These are phyloP conservation scores for Halocaridina rubra DNA, from an alignment of 2,888 invertebrate genomes.

Conservation along the genomic window DNA sequence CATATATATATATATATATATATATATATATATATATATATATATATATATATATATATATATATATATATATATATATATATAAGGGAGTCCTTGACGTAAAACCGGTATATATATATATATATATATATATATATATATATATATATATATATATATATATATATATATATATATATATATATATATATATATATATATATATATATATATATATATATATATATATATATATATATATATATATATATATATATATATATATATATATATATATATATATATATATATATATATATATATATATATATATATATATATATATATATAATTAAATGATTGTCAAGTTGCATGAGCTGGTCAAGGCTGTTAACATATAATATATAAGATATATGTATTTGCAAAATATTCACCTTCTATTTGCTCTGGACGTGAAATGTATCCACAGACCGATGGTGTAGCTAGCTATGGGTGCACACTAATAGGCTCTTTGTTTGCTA, in stretches of 20 bases:
- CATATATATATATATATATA: constrained; percentile 8
- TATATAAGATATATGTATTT: no score
- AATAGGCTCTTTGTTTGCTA: no score
- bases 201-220: background rate
- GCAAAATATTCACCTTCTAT: no score
- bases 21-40: constrained; percentile 8
- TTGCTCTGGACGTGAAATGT: no score
- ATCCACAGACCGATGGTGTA: no score
- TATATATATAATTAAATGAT: background rate
- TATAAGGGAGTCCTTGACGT: no score
- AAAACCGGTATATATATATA: constrained; percentile 2
- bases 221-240: background rate
- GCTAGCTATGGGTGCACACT: no score
- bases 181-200: background rate
- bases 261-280: background rate
- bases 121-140: background rate
- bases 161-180: constrained; percentile 1
- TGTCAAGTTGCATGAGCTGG: background rate
- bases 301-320: background rate
- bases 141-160: background rate
- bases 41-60: constrained; percentile 7
- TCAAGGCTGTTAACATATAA: background rate
- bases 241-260: background rate
- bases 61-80: constrained; percentile 8
- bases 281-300: background rate